Conservation (phyloP, 2,888 invertebrate species). For the Eupithecia subumbrata region DNA sequence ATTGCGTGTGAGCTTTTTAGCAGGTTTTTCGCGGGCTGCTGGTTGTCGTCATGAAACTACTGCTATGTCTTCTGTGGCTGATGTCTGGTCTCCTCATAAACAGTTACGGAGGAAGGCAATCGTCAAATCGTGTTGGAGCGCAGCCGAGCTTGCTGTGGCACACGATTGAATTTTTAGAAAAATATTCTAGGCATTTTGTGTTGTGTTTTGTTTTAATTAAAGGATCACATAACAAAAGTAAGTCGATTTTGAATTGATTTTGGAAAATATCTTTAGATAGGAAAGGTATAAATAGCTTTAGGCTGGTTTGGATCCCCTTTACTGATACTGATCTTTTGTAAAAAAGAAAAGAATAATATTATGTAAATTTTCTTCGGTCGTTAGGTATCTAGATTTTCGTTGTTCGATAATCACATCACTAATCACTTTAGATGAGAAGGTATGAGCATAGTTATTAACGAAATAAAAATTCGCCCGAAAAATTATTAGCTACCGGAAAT, state of each 20-base stretch:
- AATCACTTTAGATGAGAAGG: not conserved
- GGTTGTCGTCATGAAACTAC: constrained; percentile 21
- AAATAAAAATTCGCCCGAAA: not conserved
- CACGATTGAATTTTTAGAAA: constrained; percentile 44
- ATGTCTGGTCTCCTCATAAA: constrained; percentile 51
- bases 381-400: not conserved
- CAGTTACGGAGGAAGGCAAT: constrained; percentile 39
- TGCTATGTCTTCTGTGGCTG: constrained; percentile 45
- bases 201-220: constrained; percentile 31
- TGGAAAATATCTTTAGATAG: not conserved
- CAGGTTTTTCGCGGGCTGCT: constrained; percentile 46
- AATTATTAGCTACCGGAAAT: not conserved
- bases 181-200: constrained; percentile 52
- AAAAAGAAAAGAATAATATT: no score
- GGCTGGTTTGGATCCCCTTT: not conserved
- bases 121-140: constrained; percentile 67
- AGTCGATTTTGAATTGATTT: constrained; percentile 41
- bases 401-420: not conserved
- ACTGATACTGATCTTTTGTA: not conserved
- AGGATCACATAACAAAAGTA: constrained; percentile 55
- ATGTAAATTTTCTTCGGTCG: not conserved
- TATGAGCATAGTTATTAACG: not conserved
- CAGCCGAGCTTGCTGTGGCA: constrained; percentile 58
- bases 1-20: constrained; percentile 46
- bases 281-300: not conserved